phyloP scores from a whole-genome alignment of 2,113 vertebrate species.

The Pteropus alecto region DNA sequence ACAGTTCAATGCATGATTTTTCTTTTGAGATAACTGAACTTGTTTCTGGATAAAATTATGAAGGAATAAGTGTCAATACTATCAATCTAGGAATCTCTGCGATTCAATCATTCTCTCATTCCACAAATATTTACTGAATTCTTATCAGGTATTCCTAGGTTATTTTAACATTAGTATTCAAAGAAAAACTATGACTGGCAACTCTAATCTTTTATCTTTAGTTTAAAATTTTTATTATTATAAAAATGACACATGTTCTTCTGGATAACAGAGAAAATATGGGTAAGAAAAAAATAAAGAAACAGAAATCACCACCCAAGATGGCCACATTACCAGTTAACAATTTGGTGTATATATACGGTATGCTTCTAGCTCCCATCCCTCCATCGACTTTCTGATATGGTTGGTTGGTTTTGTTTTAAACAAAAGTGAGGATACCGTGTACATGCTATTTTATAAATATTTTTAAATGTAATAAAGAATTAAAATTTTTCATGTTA shows the following conservation, averaged over 20 bases:
- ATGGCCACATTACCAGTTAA: not conserved
- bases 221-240: not conserved
- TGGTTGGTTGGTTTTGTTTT: not conserved
- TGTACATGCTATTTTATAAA: not conserved
- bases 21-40: constrained; percentile 4
- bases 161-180: not conserved
- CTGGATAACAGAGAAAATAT: not conserved
- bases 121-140: constrained; percentile 12
- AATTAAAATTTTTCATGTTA: not conserved
- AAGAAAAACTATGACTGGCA: not conserved
- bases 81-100: not conserved
- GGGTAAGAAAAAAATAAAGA: not conserved
- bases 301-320: not conserved
- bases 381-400: not conserved
- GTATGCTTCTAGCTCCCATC: not conserved
- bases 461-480: not conserved
- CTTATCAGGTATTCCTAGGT: not conserved
- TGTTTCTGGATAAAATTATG: constrained; percentile 8
- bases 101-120: not conserved
- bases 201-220: constrained; percentile 15
- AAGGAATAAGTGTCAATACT: not conserved
- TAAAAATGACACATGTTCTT: constrained; percentile 21
- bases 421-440: not conserved
- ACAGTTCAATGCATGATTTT: not conserved
- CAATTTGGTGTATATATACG: not conserved